Evolutionary conservation across 2,888 invertebrate species (phyloP), one percentile per base, ranked within the genome.

Genomic region (Cecidostiba fungosa): DNA sequence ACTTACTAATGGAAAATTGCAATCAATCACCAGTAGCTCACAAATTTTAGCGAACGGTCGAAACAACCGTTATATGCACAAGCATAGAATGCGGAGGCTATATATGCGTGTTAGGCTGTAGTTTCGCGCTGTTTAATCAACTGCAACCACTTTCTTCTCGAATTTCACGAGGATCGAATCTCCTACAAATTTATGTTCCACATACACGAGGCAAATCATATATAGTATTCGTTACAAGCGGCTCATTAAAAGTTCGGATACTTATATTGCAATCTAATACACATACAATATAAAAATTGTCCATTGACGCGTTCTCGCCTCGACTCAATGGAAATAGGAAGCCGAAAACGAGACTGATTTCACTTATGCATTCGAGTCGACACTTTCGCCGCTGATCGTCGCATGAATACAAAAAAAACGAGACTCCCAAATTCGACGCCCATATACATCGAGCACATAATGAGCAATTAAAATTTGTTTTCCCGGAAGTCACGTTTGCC

Each of bases 371-470:
- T 82, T 82, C 74, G 32, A 29, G 16, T 14, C 77, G 69, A n/a
- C 54, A 77, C 82, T 82, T 82, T 77, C 69, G 36, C 54, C 50
- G 10, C 66, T 39, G 19, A 76, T 66, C n/a, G 50, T 14, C 32
- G 47, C 69, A 26, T 70, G 69, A 77, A 82, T 82, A 3, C 32
- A 3, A 77, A 82, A 77, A 82, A 69, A 77, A 82, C 54, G 77
- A 36, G 29, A 50, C 26, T 19, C 77, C 54, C 74, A 54, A 77
- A 73, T 59, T 73, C 6, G 19, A 36, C 26, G 16, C 12, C 16
- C 39, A 50, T 32, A 29, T 29, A 47, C 16, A 23, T 43, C 73
- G 73, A 66, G 36, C n/a, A 26, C 66, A 66, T 66, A 66, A 66
- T 66, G 16, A 69, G 29, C 32, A 19, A 69, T 32, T 32, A 54